These are phyloP conservation scores for Megathymus violae DNA, from an alignment of 1,140 invertebrate genomes.

Conservation along the genomic window DNA sequence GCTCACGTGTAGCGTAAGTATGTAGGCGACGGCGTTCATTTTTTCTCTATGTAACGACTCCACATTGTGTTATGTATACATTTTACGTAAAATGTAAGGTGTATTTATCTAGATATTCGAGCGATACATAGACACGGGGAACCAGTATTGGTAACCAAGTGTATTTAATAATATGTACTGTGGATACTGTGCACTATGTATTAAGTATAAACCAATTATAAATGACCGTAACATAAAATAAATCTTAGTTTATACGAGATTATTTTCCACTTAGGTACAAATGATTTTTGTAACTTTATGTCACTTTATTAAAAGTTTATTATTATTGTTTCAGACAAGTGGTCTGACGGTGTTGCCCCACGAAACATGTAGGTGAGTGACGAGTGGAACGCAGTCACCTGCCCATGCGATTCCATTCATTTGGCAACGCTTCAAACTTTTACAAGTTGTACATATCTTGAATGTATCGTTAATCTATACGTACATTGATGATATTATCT, in stretches of 20 bases:
- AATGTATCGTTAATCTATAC: neutral
- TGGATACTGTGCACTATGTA: neutral
- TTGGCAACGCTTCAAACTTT: constrained; percentile 18
- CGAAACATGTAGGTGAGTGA: constrained; percentile 57
- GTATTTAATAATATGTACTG: too few species aligned
- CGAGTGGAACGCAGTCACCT: constrained; percentile 1
- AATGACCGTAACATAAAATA: too few species aligned
- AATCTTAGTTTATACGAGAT: too few species aligned
- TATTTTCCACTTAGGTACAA: too few species aligned
- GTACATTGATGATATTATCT: too few species aligned
- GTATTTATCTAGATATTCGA: neutral
- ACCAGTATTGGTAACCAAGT: too few species aligned
- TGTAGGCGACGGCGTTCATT: neutral
- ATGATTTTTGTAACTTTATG: too few species aligned
- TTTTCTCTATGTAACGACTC: neutral
- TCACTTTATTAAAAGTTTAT: too few species aligned
- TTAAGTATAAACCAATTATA: too few species aligned
- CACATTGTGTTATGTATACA: neutral
- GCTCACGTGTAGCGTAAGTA: constrained; percentile 1
- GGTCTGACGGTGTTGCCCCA: constrained; percentile 28
- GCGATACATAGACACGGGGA: neutral
- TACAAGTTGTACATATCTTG: constrained; percentile 2
- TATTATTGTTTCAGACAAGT: constrained; percentile 43
- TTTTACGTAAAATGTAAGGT: neutral
- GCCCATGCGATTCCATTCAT: constrained; percentile 12